phyloP scores from a whole-genome alignment of 2,888 invertebrate genomes.

The Alloscopus bannaensis region DNA sequence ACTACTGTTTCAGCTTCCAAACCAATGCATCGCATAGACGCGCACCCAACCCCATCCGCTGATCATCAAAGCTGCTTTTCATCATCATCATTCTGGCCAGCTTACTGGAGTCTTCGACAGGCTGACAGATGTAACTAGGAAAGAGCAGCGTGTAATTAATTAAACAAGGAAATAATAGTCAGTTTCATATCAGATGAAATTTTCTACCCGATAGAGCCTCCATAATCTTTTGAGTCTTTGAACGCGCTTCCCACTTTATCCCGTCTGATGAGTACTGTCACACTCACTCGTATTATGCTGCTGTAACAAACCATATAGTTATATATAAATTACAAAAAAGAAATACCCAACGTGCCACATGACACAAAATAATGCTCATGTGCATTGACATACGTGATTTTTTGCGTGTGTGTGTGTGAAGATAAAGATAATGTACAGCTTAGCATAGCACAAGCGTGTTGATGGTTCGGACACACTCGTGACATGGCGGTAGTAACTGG shows the following conservation, averaged over 20 bases:
- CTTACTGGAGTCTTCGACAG: constrained; percentile 31
- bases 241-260: constrained; percentile 27
- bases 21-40: neutral
- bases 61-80: constrained; percentile 17
- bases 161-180: constrained; percentile 61
- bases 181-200: constrained; percentile 43
- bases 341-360: no score
- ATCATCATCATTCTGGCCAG: neutral
- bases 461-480: no score
- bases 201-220: constrained; percentile 42
- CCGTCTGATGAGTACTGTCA: constrained; percentile 1
- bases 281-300: no score
- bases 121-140: constrained; percentile 53
- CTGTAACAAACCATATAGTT: no score
- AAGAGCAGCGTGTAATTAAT: constrained; percentile 61
- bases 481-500: no score
- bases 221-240: constrained; percentile 43
- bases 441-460: no score
- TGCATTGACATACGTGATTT: constrained; percentile 7
- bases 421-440: no score
- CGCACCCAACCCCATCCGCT: neutral
- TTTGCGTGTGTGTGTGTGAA: constrained; percentile 7
- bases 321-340: no score
- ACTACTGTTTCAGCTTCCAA: neutral
- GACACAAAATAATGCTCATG: constrained; percentile 2